A percentile compares a stretch with the other conserved stretches of the same genome.
Evolutionary conservation across 2,113 vertebrate genomes (phyloP).

Genomic region (Apodemus sylvaticus): DNA sequence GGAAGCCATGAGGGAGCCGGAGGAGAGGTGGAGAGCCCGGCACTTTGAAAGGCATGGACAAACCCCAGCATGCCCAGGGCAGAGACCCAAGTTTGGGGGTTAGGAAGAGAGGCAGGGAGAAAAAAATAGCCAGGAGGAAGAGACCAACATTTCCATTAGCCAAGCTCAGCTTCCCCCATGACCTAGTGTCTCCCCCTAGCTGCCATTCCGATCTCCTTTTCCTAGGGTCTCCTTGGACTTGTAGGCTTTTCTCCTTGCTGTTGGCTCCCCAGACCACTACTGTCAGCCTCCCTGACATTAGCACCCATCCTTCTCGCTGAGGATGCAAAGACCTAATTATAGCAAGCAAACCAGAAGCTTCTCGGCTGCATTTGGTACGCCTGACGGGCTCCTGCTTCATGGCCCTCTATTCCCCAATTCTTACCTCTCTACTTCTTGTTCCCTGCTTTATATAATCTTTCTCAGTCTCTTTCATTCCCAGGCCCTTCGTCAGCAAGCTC

Average conservation of each 20-base stretch:
- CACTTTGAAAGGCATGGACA: constrained; percentile 62
- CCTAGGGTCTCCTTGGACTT: neutral
- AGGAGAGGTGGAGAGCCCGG: neutral
- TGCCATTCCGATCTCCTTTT: neutral
- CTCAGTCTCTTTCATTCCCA: neutral
- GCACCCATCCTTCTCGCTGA: neutral
- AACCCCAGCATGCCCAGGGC: constrained; percentile 71
- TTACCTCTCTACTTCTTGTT: neutral
- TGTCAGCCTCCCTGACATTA: neutral
- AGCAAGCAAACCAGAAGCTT: neutral
- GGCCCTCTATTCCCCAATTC: neutral
- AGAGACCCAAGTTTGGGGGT: constrained; percentile 45
- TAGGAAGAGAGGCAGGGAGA: neutral
- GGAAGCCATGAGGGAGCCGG: neutral
- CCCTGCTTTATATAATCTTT: neutral
- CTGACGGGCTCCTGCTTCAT: neutral
- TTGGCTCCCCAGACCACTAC: neutral
- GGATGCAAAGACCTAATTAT: neutral
- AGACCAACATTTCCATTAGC: neutral
- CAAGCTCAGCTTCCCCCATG: constrained; percentile 13
- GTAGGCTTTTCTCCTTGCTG: neutral
- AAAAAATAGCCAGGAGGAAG: constrained; percentile 58
- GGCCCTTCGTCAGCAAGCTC: neutral
- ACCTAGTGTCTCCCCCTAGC: constrained; percentile 49
- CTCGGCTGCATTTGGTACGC: neutral